Conservation (phyloP, 2,797 vertebrate species). For the Sebastes hubbsi region DNA sequence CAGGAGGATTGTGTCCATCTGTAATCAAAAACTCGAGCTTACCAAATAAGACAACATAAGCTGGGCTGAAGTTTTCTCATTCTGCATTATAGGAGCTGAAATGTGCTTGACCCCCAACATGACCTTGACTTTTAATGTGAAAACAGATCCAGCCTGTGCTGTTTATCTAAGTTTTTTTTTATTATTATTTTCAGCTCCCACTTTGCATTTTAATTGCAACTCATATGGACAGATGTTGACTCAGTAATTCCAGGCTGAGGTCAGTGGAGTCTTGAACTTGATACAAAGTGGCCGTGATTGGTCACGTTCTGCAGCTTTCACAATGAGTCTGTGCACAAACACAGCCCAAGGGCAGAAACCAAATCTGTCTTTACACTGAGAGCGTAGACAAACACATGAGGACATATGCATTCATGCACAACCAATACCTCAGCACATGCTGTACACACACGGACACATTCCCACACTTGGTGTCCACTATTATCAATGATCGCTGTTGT, state of each 20-base stretch:
- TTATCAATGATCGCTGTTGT: neutral
- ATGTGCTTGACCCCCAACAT: conserved; percentile 1
- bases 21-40: conserved; percentile 14
- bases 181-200: neutral
- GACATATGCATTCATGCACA: neutral
- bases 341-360: conserved; percentile 54
- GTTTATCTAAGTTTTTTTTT: neutral
- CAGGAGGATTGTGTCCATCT: neutral
- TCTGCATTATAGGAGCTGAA: neutral
- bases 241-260: conserved; percentile 43
- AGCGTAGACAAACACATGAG: neutral
- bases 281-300: conserved; percentile 40
- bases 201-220: conserved; percentile 25
- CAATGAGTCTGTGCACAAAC: conserved; percentile 8
- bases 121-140: conserved; percentile 12
- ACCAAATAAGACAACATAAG: conserved; percentile 9
- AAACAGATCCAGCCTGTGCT: conserved; percentile 1
- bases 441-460: neutral
- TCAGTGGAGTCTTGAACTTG: conserved; percentile 29
- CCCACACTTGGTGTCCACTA: neutral
- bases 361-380: conserved; percentile 14
- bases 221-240: conserved; percentile 13
- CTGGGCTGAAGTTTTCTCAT: neutral
- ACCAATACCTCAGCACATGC: neutral
- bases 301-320: conserved; percentile 8